These are phyloP conservation scores for Amphibalanus amphitrite DNA, from an alignment of 1,140 invertebrate genomes.

Conservation along the genomic window DNA sequence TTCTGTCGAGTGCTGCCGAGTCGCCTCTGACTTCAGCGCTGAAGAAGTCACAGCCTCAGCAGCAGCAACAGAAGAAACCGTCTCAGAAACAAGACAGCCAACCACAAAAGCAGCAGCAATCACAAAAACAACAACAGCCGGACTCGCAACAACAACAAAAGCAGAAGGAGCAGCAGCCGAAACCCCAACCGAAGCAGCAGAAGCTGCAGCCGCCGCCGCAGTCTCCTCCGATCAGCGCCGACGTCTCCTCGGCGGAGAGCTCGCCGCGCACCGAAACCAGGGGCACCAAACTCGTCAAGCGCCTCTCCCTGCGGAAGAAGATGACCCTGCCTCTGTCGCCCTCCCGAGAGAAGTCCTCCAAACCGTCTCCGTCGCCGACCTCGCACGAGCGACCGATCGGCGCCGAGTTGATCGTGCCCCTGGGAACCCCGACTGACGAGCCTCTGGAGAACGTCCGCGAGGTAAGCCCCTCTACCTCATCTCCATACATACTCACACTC, in stretches of 20 bases:
- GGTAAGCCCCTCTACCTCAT: not conserved
- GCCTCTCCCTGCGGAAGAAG: not conserved
- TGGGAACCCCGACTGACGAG: not conserved
- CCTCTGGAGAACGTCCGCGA: not conserved
- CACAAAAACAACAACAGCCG: not conserved
- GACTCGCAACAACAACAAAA: not conserved
- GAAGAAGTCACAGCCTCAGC: too few species aligned
- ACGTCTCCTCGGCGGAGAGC: not conserved
- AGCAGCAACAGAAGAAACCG: too few species aligned
- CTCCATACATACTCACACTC: too few species aligned
- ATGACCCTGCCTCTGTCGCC: not conserved
- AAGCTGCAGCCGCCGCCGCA: not conserved
- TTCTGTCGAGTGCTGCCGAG: not conserved
- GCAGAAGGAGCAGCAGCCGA: not conserved
- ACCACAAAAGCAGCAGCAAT: not conserved
- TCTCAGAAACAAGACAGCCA: too few species aligned
- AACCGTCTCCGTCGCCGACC: too few species aligned
- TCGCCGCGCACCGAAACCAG: not conserved
- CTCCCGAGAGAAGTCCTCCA: not conserved
- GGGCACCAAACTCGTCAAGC: not conserved
- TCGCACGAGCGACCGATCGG: not conserved
- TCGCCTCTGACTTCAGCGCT: too few species aligned
- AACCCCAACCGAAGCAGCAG: not conserved
- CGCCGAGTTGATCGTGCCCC: not conserved
- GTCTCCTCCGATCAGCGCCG: too few species aligned